A percentile compares a stretch with the other conserved stretches of the same genome.
These are phyloP conservation scores for Capreolus pygargus DNA, from an alignment of 2,113 vertebrate genomes.

Conservation along the genomic window DNA sequence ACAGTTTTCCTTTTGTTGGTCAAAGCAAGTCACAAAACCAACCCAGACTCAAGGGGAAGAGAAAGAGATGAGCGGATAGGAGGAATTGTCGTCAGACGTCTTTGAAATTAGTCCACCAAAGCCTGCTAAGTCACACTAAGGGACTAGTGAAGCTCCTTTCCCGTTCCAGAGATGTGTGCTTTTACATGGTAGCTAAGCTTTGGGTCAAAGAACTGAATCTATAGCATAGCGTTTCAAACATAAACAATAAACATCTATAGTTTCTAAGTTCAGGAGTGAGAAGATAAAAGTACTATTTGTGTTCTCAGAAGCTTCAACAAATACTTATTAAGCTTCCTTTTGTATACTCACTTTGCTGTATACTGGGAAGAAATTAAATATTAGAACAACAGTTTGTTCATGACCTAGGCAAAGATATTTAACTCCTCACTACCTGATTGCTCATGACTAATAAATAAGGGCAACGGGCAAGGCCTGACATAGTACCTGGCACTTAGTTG, in stretches of 20 bases:
- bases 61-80: background rate
- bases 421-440: background rate
- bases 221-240: background rate
- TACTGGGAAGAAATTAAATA: background rate
- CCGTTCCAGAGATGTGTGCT: background rate
- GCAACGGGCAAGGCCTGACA: background rate
- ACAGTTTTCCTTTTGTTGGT: background rate
- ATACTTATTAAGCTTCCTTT: background rate
- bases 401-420: background rate
- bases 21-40: background rate
- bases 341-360: background rate
- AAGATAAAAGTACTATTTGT: background rate
- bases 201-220: background rate
- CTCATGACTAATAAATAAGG: background rate
- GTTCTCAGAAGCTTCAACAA: background rate
- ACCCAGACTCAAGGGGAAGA: background rate
- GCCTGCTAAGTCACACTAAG: background rate
- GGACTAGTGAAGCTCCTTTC: background rate
- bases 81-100: background rate
- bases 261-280: slow-evolving; percentile 1
- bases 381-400: background rate
- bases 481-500: background rate
- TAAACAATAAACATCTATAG: background rate
- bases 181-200: background rate
- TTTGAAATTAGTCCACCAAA: background rate